A percentile compares a stretch with the other conserved stretches of the same genome.
These are phyloP conservation scores for Turdus rufiventris DNA, from an alignment of 2,113 vertebrate species.

Conservation along the genomic window DNA sequence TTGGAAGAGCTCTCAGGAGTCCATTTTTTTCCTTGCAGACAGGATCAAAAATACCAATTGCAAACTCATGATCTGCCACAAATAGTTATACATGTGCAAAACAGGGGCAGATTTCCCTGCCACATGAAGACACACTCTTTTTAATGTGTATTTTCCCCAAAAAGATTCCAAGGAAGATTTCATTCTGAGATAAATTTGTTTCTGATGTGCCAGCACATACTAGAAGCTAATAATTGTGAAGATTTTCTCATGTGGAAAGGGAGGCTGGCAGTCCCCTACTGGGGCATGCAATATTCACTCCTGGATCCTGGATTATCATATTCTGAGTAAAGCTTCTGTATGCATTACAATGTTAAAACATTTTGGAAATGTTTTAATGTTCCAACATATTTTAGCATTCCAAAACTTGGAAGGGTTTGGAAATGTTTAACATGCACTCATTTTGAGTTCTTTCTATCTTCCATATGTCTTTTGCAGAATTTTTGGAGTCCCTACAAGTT, in stretches of 20 bases:
- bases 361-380: conserved; percentile 21
- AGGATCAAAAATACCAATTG: neutral
- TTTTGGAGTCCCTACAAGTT: neutral
- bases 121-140: neutral
- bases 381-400: conserved; percentile 17
- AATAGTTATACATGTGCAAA: neutral
- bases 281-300: neutral
- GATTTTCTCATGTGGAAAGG: neutral
- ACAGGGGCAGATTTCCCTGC: neutral
- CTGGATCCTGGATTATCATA: neutral
- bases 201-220: neutral
- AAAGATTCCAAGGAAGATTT: neutral
- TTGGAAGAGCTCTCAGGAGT: conserved; percentile 27
- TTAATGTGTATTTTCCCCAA: neutral
- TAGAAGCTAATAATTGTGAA: neutral
- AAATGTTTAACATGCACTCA: neutral
- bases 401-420: neutral
- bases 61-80: neutral
- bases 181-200: neutral
- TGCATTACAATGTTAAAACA: conserved; percentile 2
- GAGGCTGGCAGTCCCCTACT: neutral
- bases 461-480: neutral
- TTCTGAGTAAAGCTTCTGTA: neutral
- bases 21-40: conserved; percentile 14
- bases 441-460: neutral